These are phyloP conservation scores for Lordiphosa clarofinis DNA, from an alignment of 1,140 invertebrate genomes.

Conservation along the genomic window DNA sequence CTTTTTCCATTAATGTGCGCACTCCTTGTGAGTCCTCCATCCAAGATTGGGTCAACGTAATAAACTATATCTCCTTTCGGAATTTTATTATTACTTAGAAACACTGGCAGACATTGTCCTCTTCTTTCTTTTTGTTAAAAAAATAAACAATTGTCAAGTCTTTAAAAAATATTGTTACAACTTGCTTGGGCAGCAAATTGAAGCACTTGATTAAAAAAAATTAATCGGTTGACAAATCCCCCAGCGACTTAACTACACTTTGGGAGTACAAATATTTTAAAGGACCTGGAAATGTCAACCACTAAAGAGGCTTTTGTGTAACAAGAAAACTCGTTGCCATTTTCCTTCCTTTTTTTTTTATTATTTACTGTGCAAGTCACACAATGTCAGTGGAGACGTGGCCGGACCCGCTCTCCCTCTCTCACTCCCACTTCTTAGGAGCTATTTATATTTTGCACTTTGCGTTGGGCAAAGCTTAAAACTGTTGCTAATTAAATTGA, in stretches of 20 bases:
- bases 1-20: too few species aligned
- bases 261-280: slow-evolving; percentile 35
- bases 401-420: neutral
- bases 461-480: slow-evolving; percentile 12
- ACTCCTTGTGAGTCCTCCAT: too few species aligned
- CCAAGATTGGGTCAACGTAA: too few species aligned
- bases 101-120: too few species aligned
- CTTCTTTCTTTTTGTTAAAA: too few species aligned
- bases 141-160: too few species aligned
- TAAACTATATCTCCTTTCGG: too few species aligned
- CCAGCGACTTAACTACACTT: slow-evolving; percentile 6
- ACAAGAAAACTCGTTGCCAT: slow-evolving; percentile 19
- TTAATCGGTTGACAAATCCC: slow-evolving; percentile 42
- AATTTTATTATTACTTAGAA: too few species aligned
- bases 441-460: slow-evolving; percentile 2
- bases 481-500: slow-evolving; percentile 51
- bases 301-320: slow-evolving; percentile 40
- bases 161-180: slow-evolving; percentile 4
- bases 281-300: slow-evolving; percentile 23
- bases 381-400: neutral
- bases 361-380: slow-evolving; percentile 10
- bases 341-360: neutral
- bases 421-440: neutral
- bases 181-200: neutral
- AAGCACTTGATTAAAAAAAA: slow-evolving; percentile 46